A percentile compares a stretch with the other conserved stretches of the same genome.
Evolutionary conservation across 2,888 invertebrate species (phyloP).

Genomic region (Ormyrus pomaceus): DNA sequence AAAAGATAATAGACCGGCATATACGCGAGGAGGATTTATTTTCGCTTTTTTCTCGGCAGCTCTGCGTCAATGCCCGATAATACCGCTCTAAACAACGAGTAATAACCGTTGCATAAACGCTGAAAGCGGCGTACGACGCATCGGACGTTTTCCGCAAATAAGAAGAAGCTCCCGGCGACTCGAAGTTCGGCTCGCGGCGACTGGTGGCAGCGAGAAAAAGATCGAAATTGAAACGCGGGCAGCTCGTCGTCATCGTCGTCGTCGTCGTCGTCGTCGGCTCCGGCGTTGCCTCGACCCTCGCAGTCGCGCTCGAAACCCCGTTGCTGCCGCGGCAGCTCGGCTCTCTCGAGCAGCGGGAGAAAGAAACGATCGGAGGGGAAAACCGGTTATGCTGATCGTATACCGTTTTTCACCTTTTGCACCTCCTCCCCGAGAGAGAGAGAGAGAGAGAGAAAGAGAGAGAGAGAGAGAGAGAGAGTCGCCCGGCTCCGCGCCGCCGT

Average conservation of each 20-base stretch:
- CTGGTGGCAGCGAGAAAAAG: neutral
- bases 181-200: neutral
- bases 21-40: constrained; percentile 8
- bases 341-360: constrained; percentile 7
- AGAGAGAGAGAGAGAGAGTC: neutral
- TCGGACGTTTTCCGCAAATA: neutral
- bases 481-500: neutral
- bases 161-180: neutral
- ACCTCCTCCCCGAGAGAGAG: constrained; percentile 59
- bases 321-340: constrained; percentile 14
- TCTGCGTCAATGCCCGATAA: no score
- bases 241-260: no score
- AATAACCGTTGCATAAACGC: no score
- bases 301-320: constrained; percentile 15
- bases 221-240: neutral
- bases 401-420: constrained; percentile 71
- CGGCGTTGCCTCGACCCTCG: constrained; percentile 7
- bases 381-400: constrained; percentile 71
- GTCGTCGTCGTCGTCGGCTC: no score
- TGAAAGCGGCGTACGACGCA: no score
- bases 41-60: constrained; percentile 2
- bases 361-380: constrained; percentile 46
- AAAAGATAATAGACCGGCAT: constrained; percentile 8
- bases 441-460: neutral
- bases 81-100: no score